Conservation (phyloP, 1,140 invertebrate genomes). For the Trichoplusia ni region DNA sequence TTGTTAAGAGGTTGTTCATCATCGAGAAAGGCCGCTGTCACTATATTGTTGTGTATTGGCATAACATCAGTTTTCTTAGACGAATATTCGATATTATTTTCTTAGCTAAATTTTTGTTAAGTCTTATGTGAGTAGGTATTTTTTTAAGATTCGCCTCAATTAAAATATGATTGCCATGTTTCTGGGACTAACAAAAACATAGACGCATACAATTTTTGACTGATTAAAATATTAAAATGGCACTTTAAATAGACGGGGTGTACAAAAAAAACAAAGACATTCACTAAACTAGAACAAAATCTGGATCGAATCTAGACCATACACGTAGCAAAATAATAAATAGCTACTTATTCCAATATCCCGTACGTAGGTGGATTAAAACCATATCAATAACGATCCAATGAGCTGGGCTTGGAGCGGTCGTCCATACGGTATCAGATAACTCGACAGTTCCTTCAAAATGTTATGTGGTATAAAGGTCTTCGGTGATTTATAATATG, state of each 20-base stretch:
- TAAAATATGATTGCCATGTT: too few relatives aligned
- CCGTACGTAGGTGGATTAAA: constrained; percentile 41
- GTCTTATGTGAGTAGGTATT: too few relatives aligned
- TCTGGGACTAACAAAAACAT: too few relatives aligned
- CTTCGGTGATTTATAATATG: neutral
- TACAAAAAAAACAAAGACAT: too few relatives aligned
- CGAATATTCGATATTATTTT: neutral
- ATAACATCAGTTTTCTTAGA: constrained; percentile 2
- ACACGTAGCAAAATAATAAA: neutral
- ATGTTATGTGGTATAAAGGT: neutral
- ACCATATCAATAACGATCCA: constrained; percentile 48
- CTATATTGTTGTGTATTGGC: constrained; percentile 41
- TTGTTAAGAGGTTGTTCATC: constrained; percentile 66
- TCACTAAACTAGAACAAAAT: too few relatives aligned
- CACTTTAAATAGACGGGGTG: too few relatives aligned
- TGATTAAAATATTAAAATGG: too few relatives aligned
- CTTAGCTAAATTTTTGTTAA: too few relatives aligned
- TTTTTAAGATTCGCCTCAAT: too few relatives aligned
- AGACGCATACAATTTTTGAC: too few relatives aligned
- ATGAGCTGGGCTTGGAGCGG: constrained; percentile 40
- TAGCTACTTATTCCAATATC: constrained; percentile 30
- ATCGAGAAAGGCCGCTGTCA: constrained; percentile 64
- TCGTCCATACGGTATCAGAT: constrained; percentile 42
- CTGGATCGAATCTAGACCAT: too few relatives aligned
- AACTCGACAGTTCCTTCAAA: neutral